Evolutionary conservation across 2,113 vertebrate species (phyloP).

Genomic region (Phrynocephalus versicolor): DNA sequence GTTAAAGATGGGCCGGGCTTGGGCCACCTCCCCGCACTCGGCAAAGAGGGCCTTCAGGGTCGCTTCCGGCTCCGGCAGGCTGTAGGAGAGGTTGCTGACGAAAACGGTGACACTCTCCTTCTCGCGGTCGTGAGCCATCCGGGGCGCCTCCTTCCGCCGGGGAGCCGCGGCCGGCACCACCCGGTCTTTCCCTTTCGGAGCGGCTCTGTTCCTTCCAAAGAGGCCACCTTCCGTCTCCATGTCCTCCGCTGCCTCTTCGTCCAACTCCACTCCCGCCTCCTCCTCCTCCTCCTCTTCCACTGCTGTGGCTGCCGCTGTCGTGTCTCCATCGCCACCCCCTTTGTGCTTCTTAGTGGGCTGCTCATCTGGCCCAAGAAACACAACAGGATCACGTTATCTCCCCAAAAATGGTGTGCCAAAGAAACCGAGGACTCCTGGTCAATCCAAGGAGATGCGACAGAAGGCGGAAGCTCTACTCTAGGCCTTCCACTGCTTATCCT

Average conservation of each 20-base stretch:
- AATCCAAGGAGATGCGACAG: no score
- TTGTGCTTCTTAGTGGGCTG: constrained; percentile 81
- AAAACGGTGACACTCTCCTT: constrained; percentile 88
- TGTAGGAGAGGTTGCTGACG: constrained; percentile 93
- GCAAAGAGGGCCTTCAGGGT: constrained; percentile 84
- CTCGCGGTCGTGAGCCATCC: constrained; percentile 78
- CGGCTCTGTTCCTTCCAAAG: constrained; percentile 68
- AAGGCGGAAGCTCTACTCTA: not conserved
- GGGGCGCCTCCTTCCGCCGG: constrained; percentile 70
- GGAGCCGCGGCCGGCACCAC: constrained; percentile 48
- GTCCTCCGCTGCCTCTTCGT: constrained; percentile 65
- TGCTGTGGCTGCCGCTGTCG: not conserved
- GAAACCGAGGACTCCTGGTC: no score
- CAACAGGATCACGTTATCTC: not conserved
- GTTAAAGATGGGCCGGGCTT: constrained; percentile 84
- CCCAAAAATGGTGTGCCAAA: not conserved
- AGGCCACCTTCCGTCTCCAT: constrained; percentile 78
- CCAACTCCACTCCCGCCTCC: constrained; percentile 14
- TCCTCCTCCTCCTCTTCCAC: constrained; percentile 56
- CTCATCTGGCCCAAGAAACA: constrained; percentile 51
- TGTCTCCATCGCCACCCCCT: constrained; percentile 73
- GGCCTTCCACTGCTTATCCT: no score
- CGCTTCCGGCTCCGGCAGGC: constrained; percentile 81
- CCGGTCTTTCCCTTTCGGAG: constrained; percentile 71
- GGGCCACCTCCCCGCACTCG: constrained; percentile 82